Conservation (phyloP, 2,888 invertebrate species). For the Apotomis turbidana region DNA sequence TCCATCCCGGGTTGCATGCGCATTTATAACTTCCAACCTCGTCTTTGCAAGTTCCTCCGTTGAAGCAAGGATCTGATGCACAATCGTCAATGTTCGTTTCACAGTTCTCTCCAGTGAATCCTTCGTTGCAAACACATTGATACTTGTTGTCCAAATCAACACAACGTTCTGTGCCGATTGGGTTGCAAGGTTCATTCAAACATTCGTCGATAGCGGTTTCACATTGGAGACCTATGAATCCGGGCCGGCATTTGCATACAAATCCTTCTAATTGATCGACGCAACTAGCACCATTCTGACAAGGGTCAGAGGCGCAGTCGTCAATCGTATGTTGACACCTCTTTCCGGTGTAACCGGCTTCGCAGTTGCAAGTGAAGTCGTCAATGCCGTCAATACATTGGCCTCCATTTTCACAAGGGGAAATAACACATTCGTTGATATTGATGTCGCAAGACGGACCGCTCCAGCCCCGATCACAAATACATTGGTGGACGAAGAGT, state of each 20-base stretch:
- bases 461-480: slow-evolving; percentile 97
- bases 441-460: slow-evolving; percentile 94
- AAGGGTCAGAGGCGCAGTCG: slow-evolving; percentile 94
- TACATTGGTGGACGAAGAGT: slow-evolving; percentile 92
- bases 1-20: slow-evolving; percentile 93
- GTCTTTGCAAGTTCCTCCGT: slow-evolving; percentile 95
- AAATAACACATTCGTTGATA: slow-evolving; percentile 94
- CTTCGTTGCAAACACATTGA: slow-evolving; percentile 94
- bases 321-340: slow-evolving; percentile 96
- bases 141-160: slow-evolving; percentile 94
- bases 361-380: slow-evolving; percentile 94
- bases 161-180: slow-evolving; percentile 95
- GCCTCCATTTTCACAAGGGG: slow-evolving; percentile 96
- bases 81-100: slow-evolving; percentile 95
- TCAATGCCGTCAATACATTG: slow-evolving; percentile 94
- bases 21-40: slow-evolving; percentile 93
- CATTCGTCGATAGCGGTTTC: slow-evolving; percentile 97
- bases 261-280: slow-evolving; percentile 95
- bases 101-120: slow-evolving; percentile 93
- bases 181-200: slow-evolving; percentile 94
- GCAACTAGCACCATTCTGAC: slow-evolving; percentile 96
- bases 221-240: slow-evolving; percentile 95
- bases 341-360: slow-evolving; percentile 97
- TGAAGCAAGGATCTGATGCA: slow-evolving; percentile 91
- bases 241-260: slow-evolving; percentile 95